phyloP scores from a whole-genome alignment of 2,113 vertebrate genomes.

The Entelurus aequoreus region DNA sequence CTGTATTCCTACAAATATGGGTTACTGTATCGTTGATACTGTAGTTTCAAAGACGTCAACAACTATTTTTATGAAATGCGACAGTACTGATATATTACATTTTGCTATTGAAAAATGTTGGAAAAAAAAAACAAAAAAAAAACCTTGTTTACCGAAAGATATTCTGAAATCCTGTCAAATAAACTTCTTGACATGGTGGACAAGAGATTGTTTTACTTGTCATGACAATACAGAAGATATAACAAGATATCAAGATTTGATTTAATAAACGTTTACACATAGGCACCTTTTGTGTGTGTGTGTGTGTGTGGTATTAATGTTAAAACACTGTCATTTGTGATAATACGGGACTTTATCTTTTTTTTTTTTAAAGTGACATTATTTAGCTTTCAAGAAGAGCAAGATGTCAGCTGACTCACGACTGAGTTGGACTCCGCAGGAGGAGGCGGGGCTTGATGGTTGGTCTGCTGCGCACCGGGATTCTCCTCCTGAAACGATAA shows the following conservation, averaged over 20 bases:
- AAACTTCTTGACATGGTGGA: constrained; percentile 98
- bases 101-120: constrained; percentile 84
- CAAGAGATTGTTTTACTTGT: constrained; percentile 45
- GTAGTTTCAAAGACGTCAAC: constrained; percentile 99
- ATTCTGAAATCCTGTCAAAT: constrained; percentile 99
- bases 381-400: background rate
- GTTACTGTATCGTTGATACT: constrained; percentile 98
- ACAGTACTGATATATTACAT: constrained; percentile 99
- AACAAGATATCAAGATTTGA: constrained; percentile 27
- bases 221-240: background rate
- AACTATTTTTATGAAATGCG: constrained; percentile 99
- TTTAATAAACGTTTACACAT: constrained; percentile 23
- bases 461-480: constrained; percentile 21
- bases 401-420: background rate
- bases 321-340: background rate
- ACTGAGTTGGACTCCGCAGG: constrained; percentile 21
- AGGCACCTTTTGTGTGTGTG: constrained; percentile 13
- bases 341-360: background rate
- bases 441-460: constrained; percentile 20
- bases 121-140: constrained; percentile 46
- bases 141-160: constrained; percentile 99
- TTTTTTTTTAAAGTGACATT: background rate
- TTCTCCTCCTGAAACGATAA: constrained; percentile 40
- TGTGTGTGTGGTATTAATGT: too few relatives aligned
- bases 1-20: constrained; percentile 99